These are phyloP conservation scores for Xanthia icteritia DNA, from an alignment of 2,888 invertebrate genomes.

Conservation along the genomic window DNA sequence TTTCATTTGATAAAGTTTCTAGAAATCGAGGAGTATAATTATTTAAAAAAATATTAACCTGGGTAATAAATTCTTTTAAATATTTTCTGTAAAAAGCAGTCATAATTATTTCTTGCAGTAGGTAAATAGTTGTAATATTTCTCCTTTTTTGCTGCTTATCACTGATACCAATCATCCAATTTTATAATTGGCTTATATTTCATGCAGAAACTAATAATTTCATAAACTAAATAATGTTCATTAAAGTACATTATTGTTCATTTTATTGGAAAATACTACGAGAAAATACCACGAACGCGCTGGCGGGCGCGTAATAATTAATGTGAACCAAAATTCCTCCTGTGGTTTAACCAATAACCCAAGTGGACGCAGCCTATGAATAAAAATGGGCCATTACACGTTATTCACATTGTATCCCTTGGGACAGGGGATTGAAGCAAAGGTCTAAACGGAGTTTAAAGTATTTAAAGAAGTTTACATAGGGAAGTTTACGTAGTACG, in stretches of 20 bases:
- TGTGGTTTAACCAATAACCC: constrained; percentile 38
- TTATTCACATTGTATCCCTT: constrained; percentile 14
- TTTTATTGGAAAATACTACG: constrained; percentile 13
- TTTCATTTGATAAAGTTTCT: neutral
- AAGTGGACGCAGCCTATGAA: constrained; percentile 30
- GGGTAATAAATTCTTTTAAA: neutral
- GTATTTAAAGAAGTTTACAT: constrained; percentile 18
- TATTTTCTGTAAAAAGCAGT: neutral
- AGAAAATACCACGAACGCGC: neutral
- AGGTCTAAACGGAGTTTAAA: constrained; percentile 23
- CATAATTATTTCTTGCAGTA: neutral
- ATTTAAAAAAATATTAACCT: neutral
- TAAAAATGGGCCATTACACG: constrained; percentile 36
- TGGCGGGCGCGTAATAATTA: constrained; percentile 29
- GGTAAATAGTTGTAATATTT: neutral
- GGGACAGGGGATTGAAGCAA: constrained; percentile 1
- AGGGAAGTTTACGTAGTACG: neutral
- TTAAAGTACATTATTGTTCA: neutral
- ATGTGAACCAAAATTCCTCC: constrained; percentile 40
- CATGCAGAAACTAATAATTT: neutral
- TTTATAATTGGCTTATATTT: neutral
- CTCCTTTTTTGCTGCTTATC: too few relatives aligned
- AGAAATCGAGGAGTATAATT: neutral
- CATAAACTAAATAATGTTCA: neutral
- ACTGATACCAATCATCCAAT: neutral